phyloP scores from a whole-genome alignment of 2,888 invertebrate species.

The Limnephilus marmoratus region DNA sequence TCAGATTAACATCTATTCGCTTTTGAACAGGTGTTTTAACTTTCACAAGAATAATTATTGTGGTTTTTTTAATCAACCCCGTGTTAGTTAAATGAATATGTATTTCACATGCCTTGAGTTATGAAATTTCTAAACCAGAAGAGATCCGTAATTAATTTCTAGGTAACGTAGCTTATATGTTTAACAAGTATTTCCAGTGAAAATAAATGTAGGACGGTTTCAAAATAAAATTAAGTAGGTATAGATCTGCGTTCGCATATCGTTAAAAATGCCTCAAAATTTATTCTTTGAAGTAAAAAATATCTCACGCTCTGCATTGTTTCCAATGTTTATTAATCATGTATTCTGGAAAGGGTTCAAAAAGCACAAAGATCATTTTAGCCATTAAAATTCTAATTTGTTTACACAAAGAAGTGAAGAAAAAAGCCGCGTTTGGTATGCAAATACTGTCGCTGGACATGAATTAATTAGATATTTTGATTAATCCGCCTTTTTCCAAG shows the following conservation, averaged over 20 bases:
- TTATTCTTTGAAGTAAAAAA: background rate
- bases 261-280: background rate
- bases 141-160: too few relatives aligned
- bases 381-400: constrained; percentile 17
- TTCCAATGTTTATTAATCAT: background rate
- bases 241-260: too few relatives aligned
- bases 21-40: background rate
- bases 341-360: background rate
- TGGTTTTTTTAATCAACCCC: too few relatives aligned
- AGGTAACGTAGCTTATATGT: too few relatives aligned
- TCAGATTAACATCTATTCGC: background rate
- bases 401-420: constrained; percentile 19
- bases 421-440: constrained; percentile 19
- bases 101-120: too few relatives aligned
- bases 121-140: too few relatives aligned
- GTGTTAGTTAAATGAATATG: too few relatives aligned
- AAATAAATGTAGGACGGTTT: background rate
- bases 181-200: too few relatives aligned
- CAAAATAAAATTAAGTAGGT: background rate
- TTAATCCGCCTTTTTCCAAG: background rate
- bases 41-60: background rate
- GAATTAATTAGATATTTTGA: constrained; percentile 30
- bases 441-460: constrained; percentile 9
- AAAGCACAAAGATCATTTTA: background rate
- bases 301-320: background rate